These are phyloP conservation scores for Myopa testacea DNA, from an alignment of 2,888 invertebrate genomes.

Conservation along the genomic window DNA sequence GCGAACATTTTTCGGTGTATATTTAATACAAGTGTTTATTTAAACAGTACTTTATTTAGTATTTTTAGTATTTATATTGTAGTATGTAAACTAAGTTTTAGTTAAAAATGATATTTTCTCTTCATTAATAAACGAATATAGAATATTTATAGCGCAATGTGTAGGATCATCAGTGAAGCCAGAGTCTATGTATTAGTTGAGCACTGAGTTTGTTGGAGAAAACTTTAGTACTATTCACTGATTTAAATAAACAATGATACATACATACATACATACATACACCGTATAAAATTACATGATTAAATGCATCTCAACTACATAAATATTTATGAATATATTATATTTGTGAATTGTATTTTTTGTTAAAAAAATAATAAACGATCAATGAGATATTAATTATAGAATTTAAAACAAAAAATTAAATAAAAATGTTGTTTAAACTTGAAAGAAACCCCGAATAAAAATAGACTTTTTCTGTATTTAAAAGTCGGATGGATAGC, in stretches of 20 bases:
- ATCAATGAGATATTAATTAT: conserved; percentile 31
- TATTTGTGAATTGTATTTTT: conserved; percentile 33
- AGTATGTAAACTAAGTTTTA: too few relatives aligned
- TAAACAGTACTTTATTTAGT: too few relatives aligned
- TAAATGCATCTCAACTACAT: conserved; percentile 22
- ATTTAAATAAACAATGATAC: conserved; percentile 5
- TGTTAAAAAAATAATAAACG: conserved; percentile 24
- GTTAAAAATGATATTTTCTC: too few relatives aligned
- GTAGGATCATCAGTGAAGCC: too few relatives aligned
- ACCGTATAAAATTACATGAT: conserved; percentile 38
- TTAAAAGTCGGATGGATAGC: background rate
- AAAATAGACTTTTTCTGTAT: background rate
- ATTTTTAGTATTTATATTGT: too few relatives aligned
- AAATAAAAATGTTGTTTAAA: conserved; percentile 34
- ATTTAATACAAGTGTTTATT: too few relatives aligned
- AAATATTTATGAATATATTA: conserved; percentile 34
- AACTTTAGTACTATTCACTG: background rate
- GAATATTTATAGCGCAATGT: too few relatives aligned
- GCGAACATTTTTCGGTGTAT: too few relatives aligned
- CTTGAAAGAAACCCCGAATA: background rate
- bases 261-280: conserved; percentile 43
- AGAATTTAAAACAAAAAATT: conserved; percentile 22
- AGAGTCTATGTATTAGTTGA: too few relatives aligned
- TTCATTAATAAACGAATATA: too few relatives aligned
- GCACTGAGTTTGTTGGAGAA: background rate